Evolutionary conservation across 2,888 invertebrate genomes (phyloP), one percentile per base, ranked within the genome.

Genomic region (Rhyacophila evoluta): DNA sequence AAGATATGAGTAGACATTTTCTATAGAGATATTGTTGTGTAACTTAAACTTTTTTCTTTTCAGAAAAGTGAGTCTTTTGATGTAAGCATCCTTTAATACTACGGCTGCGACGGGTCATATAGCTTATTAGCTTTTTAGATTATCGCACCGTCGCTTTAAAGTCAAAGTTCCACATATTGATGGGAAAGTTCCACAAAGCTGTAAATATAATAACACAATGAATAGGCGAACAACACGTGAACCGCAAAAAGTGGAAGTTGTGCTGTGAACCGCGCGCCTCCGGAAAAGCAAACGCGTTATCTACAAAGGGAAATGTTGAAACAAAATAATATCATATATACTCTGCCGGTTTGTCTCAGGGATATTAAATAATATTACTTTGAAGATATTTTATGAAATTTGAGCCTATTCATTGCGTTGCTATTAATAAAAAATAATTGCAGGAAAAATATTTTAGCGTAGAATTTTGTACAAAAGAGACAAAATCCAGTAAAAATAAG

Each of bases 181-280:
- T 25, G 55, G 8, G 55, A 55, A 55, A 55, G 55, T 25, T 55
- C 55, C 25, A 25, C 55, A 55, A 55, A 25, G 55, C 55, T 55
- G 19, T 55, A 15, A 39, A 39, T 39, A 15, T 39, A 39, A 39
- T 39, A 25, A 25, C 55, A 25, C 15, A 55, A 55, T 55, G 55
- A 55, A 55, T 25, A 55, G 55, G 55, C 12, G 19, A 55, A 55
- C 19, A 55, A 25, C 19, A 55, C 19, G 55, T 55, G 55, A 55
- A 55, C 55, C 55, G 55, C 55, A 55, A 55, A 55, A 55, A 55
- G 55, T 55, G 55, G 55, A 55, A 55, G 55, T 55, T 55, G 55
- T 25, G 25, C 8, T 19, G 29, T 55, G 12, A 15, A 2, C 55
- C 19, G 8, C 55, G 55, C 55, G 55, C 10, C 19, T 10, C 55